Evolutionary conservation across 2,888 invertebrate species (phyloP).

Genomic region (Leucophenga maculata): DNA sequence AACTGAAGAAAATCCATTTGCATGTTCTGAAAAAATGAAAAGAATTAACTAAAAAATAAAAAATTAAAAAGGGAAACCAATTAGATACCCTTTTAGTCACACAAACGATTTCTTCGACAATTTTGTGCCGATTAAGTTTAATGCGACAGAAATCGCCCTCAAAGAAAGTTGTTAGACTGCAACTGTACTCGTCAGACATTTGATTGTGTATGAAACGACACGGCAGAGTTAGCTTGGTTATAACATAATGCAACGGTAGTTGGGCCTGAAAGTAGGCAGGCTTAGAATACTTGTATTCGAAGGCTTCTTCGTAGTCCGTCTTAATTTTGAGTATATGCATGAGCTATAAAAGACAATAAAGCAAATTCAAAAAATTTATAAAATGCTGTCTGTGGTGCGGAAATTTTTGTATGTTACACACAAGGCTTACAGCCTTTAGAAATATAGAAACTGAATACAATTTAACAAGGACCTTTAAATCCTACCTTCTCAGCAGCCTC

Average conservation of each 20-base stretch:
- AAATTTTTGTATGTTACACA: too few species aligned
- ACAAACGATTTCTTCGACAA: conserved; percentile 63
- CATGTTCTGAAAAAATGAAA: background rate
- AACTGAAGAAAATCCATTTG: conserved; percentile 57
- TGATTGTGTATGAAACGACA: conserved; percentile 51
- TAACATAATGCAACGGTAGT: conserved; percentile 50
- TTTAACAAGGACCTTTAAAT: too few species aligned
- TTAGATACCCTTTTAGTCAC: conserved; percentile 59
- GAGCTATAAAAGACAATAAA: conserved; percentile 39
- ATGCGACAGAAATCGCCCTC: conserved; percentile 59
- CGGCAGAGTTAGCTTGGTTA: conserved; percentile 56
- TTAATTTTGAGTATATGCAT: conserved; percentile 43
- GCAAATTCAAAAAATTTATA: background rate
- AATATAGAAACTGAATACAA: too few species aligned
- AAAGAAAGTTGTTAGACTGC: conserved; percentile 47
- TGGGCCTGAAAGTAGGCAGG: conserved; percentile 50
- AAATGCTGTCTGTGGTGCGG: too few species aligned
- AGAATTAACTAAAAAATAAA: background rate
- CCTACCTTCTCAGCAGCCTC: conserved; percentile 60
- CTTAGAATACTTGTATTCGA: conserved; percentile 48
- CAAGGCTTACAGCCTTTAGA: too few species aligned
- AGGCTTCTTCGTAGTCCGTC: background rate
- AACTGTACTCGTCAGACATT: conserved; percentile 33
- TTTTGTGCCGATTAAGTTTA: conserved; percentile 45
- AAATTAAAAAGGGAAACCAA: too few species aligned